Percentiles rank a stretch among this genome's conserved stretches.
These are phyloP conservation scores for Torymus texanus DNA, from an alignment of 2,888 invertebrate genomes.

Conservation along the genomic window DNA sequence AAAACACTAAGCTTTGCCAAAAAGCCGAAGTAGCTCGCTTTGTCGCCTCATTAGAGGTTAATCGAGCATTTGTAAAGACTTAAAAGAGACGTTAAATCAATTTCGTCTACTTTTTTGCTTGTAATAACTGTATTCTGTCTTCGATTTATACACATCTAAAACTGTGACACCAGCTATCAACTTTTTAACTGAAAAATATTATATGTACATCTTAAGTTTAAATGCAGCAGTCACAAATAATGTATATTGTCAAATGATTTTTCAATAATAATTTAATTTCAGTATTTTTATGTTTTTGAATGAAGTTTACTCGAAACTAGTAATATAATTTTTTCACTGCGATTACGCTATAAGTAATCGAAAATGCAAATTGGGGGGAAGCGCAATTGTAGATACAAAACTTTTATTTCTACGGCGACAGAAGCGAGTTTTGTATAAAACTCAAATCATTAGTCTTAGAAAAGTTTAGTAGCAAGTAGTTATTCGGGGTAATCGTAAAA, in stretches of 20 bases:
- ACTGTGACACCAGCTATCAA: slow-evolving; percentile 43
- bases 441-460: slow-evolving; percentile 45
- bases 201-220: slow-evolving; percentile 39
- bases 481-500: slow-evolving; percentile 33
- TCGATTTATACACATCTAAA: slow-evolving; percentile 52
- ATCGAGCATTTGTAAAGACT: slow-evolving; percentile 50
- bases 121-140: slow-evolving; percentile 52
- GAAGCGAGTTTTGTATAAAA: slow-evolving; percentile 50
- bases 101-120: slow-evolving; percentile 51
- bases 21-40: slow-evolving; percentile 53
- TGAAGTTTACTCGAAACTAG: slow-evolving; percentile 39
- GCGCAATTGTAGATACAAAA: slow-evolving; percentile 32
- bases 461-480: slow-evolving; percentile 43
- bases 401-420: slow-evolving; percentile 42
- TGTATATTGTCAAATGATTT: slow-evolving; percentile 52
- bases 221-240: slow-evolving; percentile 42
- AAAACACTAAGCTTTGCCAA: slow-evolving; percentile 50
- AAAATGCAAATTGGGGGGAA: slow-evolving; percentile 8
- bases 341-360: slow-evolving; percentile 40
- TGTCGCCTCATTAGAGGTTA: slow-evolving; percentile 46
- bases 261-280: slow-evolving; percentile 54
- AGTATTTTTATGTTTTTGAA: slow-evolving; percentile 52
- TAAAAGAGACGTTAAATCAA: slow-evolving; percentile 46
- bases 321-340: slow-evolving; percentile 18
- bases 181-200: slow-evolving; percentile 46